Conservation (phyloP, 2,113 vertebrate genomes). For the Crotalus horridus region DNA sequence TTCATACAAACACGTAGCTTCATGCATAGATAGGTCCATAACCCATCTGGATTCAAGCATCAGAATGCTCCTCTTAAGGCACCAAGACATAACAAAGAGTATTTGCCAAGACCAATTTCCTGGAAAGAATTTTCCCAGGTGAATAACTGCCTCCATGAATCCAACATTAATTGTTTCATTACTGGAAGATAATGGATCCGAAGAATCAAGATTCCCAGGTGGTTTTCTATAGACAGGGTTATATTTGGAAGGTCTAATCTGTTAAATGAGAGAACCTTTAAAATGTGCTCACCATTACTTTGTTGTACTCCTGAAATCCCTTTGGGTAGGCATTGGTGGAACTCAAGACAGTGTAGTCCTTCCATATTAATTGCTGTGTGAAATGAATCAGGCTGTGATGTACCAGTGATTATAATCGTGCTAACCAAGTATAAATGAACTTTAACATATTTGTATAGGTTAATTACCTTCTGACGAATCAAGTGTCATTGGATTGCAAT, state of each 20-base stretch:
- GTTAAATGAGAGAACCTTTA: neutral
- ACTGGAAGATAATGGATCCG: neutral
- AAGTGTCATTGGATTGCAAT: neutral
- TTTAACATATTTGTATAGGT: neutral
- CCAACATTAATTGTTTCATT: neutral
- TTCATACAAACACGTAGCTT: neutral
- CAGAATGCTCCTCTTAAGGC: neutral
- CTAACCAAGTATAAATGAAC: neutral
- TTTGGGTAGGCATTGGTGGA: neutral
- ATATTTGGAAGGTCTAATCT: neutral
- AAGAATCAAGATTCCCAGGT: neutral
- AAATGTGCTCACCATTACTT: neutral
- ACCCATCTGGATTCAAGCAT: neutral
- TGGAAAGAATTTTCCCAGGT: neutral
- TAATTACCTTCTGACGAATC: neutral
- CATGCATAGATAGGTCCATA: neutral
- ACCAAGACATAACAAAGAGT: neutral
- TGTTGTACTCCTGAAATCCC: neutral
- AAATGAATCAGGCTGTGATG: neutral
- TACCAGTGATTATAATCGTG: neutral
- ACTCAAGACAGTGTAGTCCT: neutral
- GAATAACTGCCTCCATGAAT: neutral
- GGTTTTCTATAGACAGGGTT: neutral
- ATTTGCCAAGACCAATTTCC: neutral
- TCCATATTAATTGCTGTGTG: neutral